Conservation (phyloP, 2,113 vertebrate species). For the Nothocercus nigrocapillus region DNA sequence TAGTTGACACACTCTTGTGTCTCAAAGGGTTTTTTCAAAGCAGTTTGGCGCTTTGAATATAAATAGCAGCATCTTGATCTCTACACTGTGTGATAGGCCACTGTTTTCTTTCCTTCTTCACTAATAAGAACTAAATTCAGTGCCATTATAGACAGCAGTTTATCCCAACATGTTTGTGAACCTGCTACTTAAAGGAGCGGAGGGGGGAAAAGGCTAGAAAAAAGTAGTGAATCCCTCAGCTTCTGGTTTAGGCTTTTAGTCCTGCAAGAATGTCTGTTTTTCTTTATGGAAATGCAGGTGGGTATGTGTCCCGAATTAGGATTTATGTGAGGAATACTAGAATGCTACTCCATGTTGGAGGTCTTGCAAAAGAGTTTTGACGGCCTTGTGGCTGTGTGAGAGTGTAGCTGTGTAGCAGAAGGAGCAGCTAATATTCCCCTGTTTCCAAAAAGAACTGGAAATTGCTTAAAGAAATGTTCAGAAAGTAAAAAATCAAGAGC, state of each 20-base stretch:
- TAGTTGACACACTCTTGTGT: constrained; percentile 43
- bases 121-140: not conserved
- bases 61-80: constrained; percentile 37
- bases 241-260: not conserved
- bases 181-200: not conserved
- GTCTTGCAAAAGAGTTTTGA: not conserved
- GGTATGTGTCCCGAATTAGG: not conserved
- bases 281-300: not conserved
- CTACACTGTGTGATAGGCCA: not conserved
- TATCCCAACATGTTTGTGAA: not conserved
- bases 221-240: not conserved
- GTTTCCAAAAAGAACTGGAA: not conserved
- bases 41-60: constrained; percentile 30
- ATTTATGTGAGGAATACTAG: not conserved
- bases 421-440: not conserved
- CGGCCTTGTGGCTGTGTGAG: not conserved
- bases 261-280: not conserved
- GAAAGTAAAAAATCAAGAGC: not conserved
- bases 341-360: not conserved
- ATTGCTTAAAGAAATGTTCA: not conserved
- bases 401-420: not conserved
- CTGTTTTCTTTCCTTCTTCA: constrained; percentile 1
- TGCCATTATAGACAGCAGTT: not conserved
- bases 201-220: not conserved
- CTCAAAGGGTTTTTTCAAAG: constrained; percentile 60